phyloP scores from a whole-genome alignment of 2,888 invertebrate species.

The Andrena haemorrhoa region DNA sequence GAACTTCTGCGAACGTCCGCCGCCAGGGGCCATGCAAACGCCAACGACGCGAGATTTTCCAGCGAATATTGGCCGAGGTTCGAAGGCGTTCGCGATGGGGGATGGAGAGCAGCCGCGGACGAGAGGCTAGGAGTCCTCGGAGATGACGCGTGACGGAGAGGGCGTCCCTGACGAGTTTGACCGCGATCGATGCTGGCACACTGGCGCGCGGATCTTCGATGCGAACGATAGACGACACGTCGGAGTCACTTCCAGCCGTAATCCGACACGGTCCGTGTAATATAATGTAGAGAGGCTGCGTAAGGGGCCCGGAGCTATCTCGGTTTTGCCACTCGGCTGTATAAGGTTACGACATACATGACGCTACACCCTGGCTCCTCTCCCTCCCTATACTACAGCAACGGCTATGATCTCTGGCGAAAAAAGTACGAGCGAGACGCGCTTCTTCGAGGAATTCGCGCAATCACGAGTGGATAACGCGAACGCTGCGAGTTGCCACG shows the following conservation, averaged over 20 bases:
- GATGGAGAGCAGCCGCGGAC: neutral
- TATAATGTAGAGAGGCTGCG: constrained; percentile 64
- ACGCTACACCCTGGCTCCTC: neutral
- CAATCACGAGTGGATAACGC: neutral
- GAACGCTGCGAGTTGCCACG: neutral
- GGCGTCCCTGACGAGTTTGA: constrained; percentile 42
- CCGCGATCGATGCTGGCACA: constrained; percentile 50
- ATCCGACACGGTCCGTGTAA: constrained; percentile 77
- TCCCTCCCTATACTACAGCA: neutral
- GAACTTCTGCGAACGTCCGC: neutral
- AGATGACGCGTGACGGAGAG: constrained; percentile 27
- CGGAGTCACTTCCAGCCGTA: constrained; percentile 65
- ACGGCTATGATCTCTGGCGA: constrained; percentile 13
- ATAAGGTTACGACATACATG: constrained; percentile 52
- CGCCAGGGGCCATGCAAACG: neutral
- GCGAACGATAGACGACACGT: constrained; percentile 56
- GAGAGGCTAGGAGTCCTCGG: neutral
- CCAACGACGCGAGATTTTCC: neutral
- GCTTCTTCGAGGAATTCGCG: neutral
- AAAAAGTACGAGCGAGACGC: neutral
- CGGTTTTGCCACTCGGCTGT: constrained; percentile 31
- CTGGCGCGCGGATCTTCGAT: constrained; percentile 49
- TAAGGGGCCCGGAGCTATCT: constrained; percentile 44
- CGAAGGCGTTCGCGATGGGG: neutral
- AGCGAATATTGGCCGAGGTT: neutral